Base-by-base conservation (phyloP, 2,888 invertebrate species). In the Synanthedon tipuliformis region DNA sequence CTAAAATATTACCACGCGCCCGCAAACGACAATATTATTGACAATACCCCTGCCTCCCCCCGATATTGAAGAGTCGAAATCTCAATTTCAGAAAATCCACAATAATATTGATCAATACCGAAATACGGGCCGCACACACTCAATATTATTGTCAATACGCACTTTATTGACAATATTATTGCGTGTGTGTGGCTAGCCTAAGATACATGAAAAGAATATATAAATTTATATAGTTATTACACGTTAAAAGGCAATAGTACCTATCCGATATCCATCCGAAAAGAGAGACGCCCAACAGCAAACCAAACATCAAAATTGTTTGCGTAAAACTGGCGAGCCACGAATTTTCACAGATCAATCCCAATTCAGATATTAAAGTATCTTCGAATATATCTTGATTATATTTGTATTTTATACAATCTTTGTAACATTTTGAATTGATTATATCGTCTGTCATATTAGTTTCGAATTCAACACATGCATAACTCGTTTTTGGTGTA, bases 191-290 rank as follows among this genome's bases (percentile, higher is more conserved):
- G n/a, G n/a, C n/a, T n/a, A n/a, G n/a, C n/a, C n/a, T n/a, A 7
- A 34, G 7, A 34, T 34, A 34, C 1, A 34, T 8, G 34, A 34
- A 34, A 34, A 5, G 23, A 23, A 23, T 23, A 23, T 5, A 23
- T 23, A 23, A 23, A 23, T 23, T 4, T 5, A 4, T 23, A 23
- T 5, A 23, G 23, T 23, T 23, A 23, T 23, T 23, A 23, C 23
- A 23, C 23, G 23, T 23, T 23, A 23, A 23, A n/a, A 23, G 23
- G 0, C 23, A 23, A 23, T 57, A n/a, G n/a, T n/a, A 78, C 81
- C 75, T 75, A 56, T 80, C 80, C 48, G 81, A 79, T 50, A 75
- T 54, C 80, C 79, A 81, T 27, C 81, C 78, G 57, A 73, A 70
- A 2, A 66, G 3, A 13, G 63, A 62, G 13, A 70, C 64, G 1